Percentiles rank a stretch among this genome's conserved stretches.
Evolutionary conservation across 2,113 vertebrate species (phyloP).

Genomic region (Syngnathus floridae): DNA sequence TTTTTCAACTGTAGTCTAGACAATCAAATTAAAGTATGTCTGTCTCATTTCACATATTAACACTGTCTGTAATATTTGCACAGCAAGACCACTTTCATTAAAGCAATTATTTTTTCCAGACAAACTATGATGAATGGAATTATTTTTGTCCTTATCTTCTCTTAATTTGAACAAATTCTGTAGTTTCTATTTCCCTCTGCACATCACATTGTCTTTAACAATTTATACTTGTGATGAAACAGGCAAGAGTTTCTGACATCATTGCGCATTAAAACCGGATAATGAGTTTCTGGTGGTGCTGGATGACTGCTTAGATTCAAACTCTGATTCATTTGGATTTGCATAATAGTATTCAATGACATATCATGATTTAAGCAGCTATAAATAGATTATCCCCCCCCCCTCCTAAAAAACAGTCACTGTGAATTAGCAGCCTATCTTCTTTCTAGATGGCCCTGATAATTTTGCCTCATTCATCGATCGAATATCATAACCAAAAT

Average conservation of each 20-base stretch:
- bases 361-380: slow-evolving; percentile 9
- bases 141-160: background rate
- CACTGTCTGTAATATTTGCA: background rate
- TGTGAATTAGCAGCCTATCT: slow-evolving; percentile 4
- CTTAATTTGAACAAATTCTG: background rate
- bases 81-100: background rate
- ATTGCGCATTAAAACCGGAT: slow-evolving; percentile 6
- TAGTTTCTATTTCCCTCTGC: too few relatives aligned
- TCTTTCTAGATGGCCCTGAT: background rate
- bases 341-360: slow-evolving; percentile 1
- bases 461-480: slow-evolving; percentile 24
- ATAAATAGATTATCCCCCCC: background rate
- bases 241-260: background rate
- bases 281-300: slow-evolving; percentile 4
- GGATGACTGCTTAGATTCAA: slow-evolving; percentile 1
- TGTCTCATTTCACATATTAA: slow-evolving; percentile 31
- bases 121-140: slow-evolving; percentile 9
- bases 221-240: slow-evolving; percentile 2
- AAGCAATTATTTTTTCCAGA: slow-evolving; percentile 8
- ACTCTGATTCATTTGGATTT: slow-evolving; percentile 8
- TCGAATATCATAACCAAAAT: slow-evolving; percentile 19
- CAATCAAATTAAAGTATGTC: slow-evolving; percentile 34
- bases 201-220: background rate
- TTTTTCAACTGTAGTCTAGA: slow-evolving; percentile 26
- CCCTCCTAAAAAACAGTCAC: background rate